Percentiles rank a stretch among this genome's conserved stretches.
phyloP scores from a whole-genome alignment of 2,888 invertebrate genomes.

The Ommatoiulus sabulosus region DNA sequence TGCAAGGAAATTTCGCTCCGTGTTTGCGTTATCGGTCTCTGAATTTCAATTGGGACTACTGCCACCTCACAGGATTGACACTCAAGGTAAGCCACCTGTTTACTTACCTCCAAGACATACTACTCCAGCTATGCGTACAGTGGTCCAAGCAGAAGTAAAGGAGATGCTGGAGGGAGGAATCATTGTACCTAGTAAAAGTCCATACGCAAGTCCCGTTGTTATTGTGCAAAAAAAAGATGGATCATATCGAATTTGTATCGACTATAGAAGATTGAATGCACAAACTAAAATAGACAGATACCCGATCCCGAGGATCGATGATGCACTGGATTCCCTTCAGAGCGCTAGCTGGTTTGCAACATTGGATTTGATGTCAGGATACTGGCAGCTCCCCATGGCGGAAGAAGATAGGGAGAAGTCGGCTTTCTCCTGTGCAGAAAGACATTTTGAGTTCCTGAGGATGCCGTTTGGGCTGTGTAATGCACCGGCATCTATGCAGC shows the following conservation, averaged over 20 bases:
- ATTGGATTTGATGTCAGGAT: background rate
- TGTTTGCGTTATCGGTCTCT: background rate
- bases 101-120: background rate
- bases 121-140: background rate
- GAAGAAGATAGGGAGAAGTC: background rate
- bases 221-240: background rate
- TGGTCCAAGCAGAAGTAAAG: background rate
- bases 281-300: background rate
- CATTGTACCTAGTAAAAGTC: background rate
- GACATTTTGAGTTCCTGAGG: background rate
- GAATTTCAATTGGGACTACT: background rate
- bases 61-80: background rate
- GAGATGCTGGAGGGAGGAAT: background rate
- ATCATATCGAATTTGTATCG: background rate
- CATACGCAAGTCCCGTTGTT: background rate
- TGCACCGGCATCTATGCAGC: background rate
- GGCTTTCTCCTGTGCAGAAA: background rate
- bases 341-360: background rate
- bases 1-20: too few species aligned
- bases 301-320: background rate
- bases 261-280: background rate
- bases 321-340: background rate
- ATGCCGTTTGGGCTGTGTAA: background rate
- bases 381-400: too few species aligned
- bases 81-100: background rate